Percentiles rank a stretch among this genome's conserved stretches.
phyloP scores from a whole-genome alignment of 2,113 vertebrate genomes.

The Trichomycterus rosablanca region DNA sequence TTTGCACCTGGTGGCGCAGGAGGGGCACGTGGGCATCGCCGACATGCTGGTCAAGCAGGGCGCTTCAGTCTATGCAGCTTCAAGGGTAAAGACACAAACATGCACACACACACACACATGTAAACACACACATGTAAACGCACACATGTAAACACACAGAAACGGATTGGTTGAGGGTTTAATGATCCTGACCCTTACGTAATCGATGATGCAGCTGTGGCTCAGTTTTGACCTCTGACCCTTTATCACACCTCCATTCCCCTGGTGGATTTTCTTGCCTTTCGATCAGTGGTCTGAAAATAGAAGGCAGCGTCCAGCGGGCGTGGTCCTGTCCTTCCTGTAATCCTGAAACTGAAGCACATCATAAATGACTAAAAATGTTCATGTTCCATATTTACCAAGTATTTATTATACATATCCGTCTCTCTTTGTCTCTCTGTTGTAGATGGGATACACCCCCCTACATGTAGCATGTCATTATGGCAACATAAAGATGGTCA shows the following conservation, averaged over 20 bases:
- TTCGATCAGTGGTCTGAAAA: constrained; percentile 10
- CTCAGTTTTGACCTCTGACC: constrained; percentile 20
- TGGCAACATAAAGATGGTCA: constrained; percentile 96
- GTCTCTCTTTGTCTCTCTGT: constrained; percentile 21
- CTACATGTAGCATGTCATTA: constrained; percentile 96
- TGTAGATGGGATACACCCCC: constrained; percentile 92
- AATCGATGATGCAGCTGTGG: not conserved
- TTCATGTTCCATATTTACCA: not conserved
- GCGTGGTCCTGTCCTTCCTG: not conserved
- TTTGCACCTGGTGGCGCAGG: constrained; percentile 91
- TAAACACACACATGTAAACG: constrained; percentile 20
- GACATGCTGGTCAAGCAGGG: constrained; percentile 86
- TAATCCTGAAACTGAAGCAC: not conserved
- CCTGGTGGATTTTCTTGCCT: not conserved
- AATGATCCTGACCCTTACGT: constrained; percentile 6
- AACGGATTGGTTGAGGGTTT: not conserved
- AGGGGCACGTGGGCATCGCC: constrained; percentile 88
- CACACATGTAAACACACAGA: not conserved
- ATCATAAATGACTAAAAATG: not conserved
- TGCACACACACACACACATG: constrained; percentile 6
- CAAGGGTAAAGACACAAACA: constrained; percentile 73
- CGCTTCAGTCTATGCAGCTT: constrained; percentile 79
- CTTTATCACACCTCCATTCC: constrained; percentile 5
- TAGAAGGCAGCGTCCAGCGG: not conserved
- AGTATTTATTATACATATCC: not conserved